Evolutionary conservation across 2,888 invertebrate genomes (phyloP).

Genomic region (Papilio gigon): DNA sequence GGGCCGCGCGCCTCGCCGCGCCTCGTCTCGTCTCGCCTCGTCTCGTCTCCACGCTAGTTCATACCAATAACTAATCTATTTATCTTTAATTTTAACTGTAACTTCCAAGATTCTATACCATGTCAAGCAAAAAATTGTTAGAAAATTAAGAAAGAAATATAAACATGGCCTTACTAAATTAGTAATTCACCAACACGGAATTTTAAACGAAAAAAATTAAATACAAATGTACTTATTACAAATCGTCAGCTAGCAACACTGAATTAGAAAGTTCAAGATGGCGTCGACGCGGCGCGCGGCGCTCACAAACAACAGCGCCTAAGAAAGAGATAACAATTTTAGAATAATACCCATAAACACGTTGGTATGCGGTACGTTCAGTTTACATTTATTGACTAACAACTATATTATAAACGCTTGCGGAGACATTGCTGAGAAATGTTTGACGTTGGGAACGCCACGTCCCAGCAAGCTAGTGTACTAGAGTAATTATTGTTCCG

Average conservation of each 20-base stretch:
- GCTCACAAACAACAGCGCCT: conserved; percentile 78
- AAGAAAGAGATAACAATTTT: conserved; percentile 82
- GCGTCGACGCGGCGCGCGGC: conserved; percentile 63
- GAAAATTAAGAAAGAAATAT: no score
- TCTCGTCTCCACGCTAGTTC: conserved; percentile 57
- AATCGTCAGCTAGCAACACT: conserved; percentile 41
- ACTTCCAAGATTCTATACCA: no score
- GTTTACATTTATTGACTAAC: conserved; percentile 63
- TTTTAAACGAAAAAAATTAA: no score
- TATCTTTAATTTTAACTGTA: no score
- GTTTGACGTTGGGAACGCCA: conserved; percentile 42
- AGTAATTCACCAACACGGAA: neutral
- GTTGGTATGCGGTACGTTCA: conserved; percentile 66
- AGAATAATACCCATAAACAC: conserved; percentile 77
- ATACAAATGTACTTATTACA: no score
- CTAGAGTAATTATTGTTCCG: conserved; percentile 71
- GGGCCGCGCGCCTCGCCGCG: conserved; percentile 61
- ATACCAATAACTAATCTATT: neutral
- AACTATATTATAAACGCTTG: conserved; percentile 56
- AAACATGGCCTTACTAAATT: neutral
- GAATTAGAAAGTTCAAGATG: conserved; percentile 37
- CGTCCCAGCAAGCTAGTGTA: conserved; percentile 65
- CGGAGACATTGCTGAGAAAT: conserved; percentile 55
- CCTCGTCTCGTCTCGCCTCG: no score
- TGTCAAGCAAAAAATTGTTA: no score